A percentile compares a stretch with the other conserved stretches of the same genome.
Evolutionary conservation across 2,797 vertebrate species (phyloP).

Genomic region (Brachyalestes nurse): DNA sequence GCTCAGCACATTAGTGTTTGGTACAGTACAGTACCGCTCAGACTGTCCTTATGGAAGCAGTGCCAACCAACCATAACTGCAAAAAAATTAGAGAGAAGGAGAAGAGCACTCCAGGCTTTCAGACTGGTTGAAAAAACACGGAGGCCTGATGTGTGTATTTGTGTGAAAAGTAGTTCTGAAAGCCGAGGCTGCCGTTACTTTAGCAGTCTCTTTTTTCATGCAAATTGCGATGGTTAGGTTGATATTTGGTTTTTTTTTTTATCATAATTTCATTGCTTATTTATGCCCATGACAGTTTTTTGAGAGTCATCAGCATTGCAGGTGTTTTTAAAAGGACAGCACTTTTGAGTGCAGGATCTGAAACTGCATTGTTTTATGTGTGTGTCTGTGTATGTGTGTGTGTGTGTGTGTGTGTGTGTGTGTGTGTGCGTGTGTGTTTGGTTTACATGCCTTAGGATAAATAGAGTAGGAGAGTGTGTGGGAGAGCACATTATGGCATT

Average conservation of each 20-base stretch:
- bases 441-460: slow-evolving; percentile 14
- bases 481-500: slow-evolving; percentile 18
- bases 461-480: slow-evolving; percentile 13
- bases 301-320: slow-evolving; percentile 1
- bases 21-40: background rate
- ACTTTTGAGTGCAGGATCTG: slow-evolving; percentile 11
- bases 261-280: background rate
- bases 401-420: background rate
- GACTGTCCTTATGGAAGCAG: background rate
- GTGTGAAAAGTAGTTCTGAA: background rate
- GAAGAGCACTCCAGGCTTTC: too few species aligned
- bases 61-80: background rate
- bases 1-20: background rate
- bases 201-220: background rate
- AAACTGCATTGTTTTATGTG: slow-evolving; percentile 13
- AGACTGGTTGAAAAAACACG: background rate
- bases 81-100: background rate
- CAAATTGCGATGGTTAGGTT: background rate
- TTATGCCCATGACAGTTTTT: background rate
- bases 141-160: background rate
- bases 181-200: background rate
- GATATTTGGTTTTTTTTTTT: background rate
- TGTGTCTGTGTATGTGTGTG: background rate
- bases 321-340: background rate
- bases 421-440: background rate